Evolutionary conservation across 2,113 vertebrate genomes (phyloP).

Genomic region (Coptodon bakossiorum): DNA sequence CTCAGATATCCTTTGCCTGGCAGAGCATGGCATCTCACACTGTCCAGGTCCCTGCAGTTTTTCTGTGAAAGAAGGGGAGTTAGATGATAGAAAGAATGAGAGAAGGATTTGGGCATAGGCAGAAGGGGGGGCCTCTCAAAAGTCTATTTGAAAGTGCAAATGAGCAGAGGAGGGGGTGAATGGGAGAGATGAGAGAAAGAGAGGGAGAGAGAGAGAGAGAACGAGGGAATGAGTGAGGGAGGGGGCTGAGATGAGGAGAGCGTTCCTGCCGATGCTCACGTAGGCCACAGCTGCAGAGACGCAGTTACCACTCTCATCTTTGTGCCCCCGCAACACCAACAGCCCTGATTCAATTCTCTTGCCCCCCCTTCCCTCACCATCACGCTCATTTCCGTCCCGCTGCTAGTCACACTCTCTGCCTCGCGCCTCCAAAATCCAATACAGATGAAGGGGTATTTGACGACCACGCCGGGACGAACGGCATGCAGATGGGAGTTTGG

Average conservation of each 20-base stretch:
- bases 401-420: constrained; percentile 40
- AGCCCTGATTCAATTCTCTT: constrained; percentile 32
- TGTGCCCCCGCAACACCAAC: constrained; percentile 11
- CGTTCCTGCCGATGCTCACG: constrained; percentile 70
- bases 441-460: background rate
- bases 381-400: constrained; percentile 27
- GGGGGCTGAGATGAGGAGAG: constrained; percentile 24
- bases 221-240: background rate
- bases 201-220: background rate
- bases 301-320: constrained; percentile 49
- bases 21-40: constrained; percentile 30
- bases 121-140: background rate
- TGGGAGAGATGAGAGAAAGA: background rate
- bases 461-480: background rate
- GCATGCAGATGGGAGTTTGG: background rate
- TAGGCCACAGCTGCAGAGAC: constrained; percentile 69
- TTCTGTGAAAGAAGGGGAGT: constrained; percentile 28
- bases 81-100: constrained; percentile 18
- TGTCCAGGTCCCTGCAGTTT: constrained; percentile 40
- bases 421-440: constrained; percentile 15
- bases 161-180: background rate
- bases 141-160: constrained; percentile 46
- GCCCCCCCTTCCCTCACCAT: background rate
- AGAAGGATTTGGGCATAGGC: background rate
- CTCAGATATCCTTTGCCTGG: constrained; percentile 48